Evolutionary conservation across 2,113 vertebrate species (phyloP), one percentile per base, ranked within the genome.

Genomic region (Piprites chloris): DNA sequence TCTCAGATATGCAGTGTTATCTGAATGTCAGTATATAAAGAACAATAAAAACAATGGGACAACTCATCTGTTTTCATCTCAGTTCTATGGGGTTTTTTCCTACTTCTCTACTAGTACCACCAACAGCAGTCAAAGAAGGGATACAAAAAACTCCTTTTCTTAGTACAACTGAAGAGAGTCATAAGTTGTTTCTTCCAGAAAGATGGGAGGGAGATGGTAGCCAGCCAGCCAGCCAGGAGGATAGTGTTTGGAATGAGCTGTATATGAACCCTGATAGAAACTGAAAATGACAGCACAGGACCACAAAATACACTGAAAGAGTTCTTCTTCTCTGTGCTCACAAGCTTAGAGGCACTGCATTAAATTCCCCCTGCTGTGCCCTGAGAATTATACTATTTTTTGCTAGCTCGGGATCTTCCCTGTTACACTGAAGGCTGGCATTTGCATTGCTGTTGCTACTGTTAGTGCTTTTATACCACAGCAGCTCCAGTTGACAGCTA

Each of bases 41-140:
- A 23, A 46, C 42, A 66, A 83, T 6, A 63, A 41, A 83, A 62
- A 63, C 30, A 66, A 55, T 0, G 4, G 17, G 73, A 79, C 11
- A n/a, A 63, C 27, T 59, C 0, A n/a, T n/a, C 55, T 49, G 15
- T 63, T 85, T 93, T 56, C 35, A 21, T 26, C 58, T 87, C 28
- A 62, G 14, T 72, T 55, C 28, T 5, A 10, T 7, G 9, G 9
- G 11, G 0, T 6, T 55, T 53, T 72, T 4, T 0, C 37, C 28
- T 42, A 23, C 9, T 55, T 71, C 49, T 85, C 56, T 39, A 27
- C 8, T 27, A 46, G 14, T 27, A 46, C 39, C 55, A 27, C 10
- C 28, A 37, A 37, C 5, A 65, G 16, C 1, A 1, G 37, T 58
- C 62, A 72, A 66, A 21, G n/a, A 75, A 52, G 47, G 22, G 37